Evolutionary conservation across 1,140 invertebrate genomes (phyloP), one percentile per base, ranked within the genome.

Genomic region (Lordiphosa stackelbergi): DNA sequence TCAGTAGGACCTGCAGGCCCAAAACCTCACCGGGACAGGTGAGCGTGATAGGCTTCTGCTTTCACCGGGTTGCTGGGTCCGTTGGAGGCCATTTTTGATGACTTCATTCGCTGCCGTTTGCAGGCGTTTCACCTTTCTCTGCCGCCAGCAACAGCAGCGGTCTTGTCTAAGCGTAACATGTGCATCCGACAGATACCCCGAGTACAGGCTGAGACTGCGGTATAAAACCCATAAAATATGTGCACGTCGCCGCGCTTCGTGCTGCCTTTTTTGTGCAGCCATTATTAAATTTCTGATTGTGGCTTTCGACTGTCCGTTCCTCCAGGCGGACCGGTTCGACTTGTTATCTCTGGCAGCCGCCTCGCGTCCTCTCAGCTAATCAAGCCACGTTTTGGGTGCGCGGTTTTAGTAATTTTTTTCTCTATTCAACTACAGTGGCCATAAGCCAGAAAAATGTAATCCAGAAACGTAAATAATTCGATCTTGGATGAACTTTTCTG

Each of bases 221-320:
- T 85, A 79, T 84, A 85, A 84, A 84, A 85, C 74, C 84, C 79
- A 63, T 84, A 85, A 84, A 84, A 84, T 84, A 84, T 84, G 73
- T 85, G 74, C 74, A 84, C 74, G 79, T 85, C 73, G 85, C 74
- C 79, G 79, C 70, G 73, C 54, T 74, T 63, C 62, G 75, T 63
- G 74, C 63, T 69, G 75, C 56, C 74, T 79, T 84, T 31, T 31
- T 79, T 84, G 79, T 85, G 79, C 70, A 85, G 79, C 79, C 79
- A 84, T 84, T 85, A 85, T 85, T 84, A 74, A 79, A 79, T 85
- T 84, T 84, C 81, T 79, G 79, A 84, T 79, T 85, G 79, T 85
- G 79, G 79, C 81, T 85, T 79, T 84, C 79, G 79, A 78, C 78
- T 51, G 66, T 56, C 73, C 40, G 46, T 37, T 52, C 40, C 36